Percentiles rank a stretch among this genome's conserved stretches.
Conservation (phyloP, 2,113 vertebrate species). For the Sturnus vulgaris region DNA sequence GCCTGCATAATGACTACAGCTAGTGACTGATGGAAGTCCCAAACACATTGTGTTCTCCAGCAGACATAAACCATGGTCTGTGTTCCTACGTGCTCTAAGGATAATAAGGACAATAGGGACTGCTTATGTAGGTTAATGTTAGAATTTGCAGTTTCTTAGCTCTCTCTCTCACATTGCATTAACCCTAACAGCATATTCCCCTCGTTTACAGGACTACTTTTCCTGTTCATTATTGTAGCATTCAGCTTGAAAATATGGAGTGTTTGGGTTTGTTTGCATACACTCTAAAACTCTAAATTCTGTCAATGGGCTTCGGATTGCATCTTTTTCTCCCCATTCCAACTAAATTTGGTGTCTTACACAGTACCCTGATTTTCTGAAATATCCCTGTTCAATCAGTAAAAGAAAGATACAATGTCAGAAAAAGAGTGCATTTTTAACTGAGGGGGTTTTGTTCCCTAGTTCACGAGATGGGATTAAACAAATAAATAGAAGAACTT, state of each 20-base stretch:
- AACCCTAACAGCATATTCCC: not conserved
- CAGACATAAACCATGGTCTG: not conserved
- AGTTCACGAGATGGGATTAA: not conserved
- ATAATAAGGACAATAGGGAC: not conserved
- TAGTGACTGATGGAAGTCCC: not conserved
- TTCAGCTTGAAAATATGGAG: not conserved
- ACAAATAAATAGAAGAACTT: constrained; percentile 30
- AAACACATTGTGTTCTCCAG: not conserved
- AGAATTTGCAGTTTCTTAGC: not conserved
- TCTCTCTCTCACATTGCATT: not conserved
- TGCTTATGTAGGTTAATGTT: not conserved
- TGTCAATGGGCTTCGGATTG: not conserved
- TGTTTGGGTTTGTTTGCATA: not conserved
- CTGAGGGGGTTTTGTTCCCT: not conserved
- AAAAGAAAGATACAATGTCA: not conserved
- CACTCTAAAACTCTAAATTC: not conserved
- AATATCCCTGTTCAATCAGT: not conserved
- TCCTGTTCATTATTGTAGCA: not conserved
- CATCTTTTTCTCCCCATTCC: not conserved
- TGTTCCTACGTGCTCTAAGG: not conserved
- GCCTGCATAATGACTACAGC: not conserved
- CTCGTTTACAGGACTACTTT: not conserved
- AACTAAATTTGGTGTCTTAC: not conserved
- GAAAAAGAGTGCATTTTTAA: not conserved
- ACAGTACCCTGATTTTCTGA: not conserved